Base-by-base conservation (phyloP, 64 coral and sea anemone species). In the Montipora efflorescens region DNA sequence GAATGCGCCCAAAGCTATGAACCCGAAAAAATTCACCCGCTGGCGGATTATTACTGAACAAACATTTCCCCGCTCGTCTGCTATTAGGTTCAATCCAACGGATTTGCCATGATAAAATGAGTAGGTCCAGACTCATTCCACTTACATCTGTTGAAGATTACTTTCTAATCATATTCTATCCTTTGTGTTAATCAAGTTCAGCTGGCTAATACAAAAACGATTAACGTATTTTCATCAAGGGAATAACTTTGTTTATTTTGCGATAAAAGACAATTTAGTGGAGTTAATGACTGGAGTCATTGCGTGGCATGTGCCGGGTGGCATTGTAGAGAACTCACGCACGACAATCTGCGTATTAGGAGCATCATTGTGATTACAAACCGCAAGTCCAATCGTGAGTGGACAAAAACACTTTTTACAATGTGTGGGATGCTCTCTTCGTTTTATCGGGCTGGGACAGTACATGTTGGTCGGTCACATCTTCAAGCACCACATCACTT, bases 181-280 rank as follows among this genome's bases (percentile, higher is more conserved):
- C 19, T 23, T 7, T 5, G 21, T 7, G 18, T 11, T 61, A n/a
- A 61, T 59, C 19, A 48, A 16, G 1, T 2, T 70, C 46, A 21
- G 43, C 64, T 50, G 64, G 62, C 16, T 86, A 72, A 71, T 2
- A 48, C 36, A 50, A 71, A 48, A 72, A 86, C 1, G 10, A 86
- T 72, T 71, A 71, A 11, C 36, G 66, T 51, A 71, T 70, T 50
- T 48, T 72, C 82, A 86, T 86, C 66, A 86, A 50, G 47, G 19
- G 51, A 71, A 50, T 86, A 48, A 50, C 71, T 10, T 71, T 86
- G 82, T 86, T 86, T 86, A 71, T 13, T 86, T 67, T 72, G 82
- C 20, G 44, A 86, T 71, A 86, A 86, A 58, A 9, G 66, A 86
- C 45, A 49, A 71, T 49, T 86, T 71, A 51, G 18, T 15, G 1